These are phyloP conservation scores for Apostichopus parvimensis DNA, from an alignment of 35 echinoderm and acorn worm species.

Conservation along the genomic window DNA sequence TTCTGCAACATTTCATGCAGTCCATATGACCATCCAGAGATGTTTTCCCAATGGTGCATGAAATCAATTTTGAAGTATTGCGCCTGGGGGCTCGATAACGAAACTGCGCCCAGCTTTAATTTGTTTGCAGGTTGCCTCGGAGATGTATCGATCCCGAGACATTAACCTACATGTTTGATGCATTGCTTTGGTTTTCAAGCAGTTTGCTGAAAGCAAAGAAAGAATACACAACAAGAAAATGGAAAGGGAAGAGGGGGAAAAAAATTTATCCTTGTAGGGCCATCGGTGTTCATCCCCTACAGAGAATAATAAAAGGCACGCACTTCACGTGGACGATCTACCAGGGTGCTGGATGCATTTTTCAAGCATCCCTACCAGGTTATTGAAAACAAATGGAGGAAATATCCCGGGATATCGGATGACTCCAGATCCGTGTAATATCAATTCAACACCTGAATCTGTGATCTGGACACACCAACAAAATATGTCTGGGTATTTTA, in stretches of 20 bases:
- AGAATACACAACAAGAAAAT: neutral
- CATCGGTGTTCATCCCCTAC: slow-evolving; percentile 21
- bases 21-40: slow-evolving; percentile 15
- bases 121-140: slow-evolving; percentile 45
- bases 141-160: slow-evolving; percentile 33
- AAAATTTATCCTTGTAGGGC: neutral
- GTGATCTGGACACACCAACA: neutral
- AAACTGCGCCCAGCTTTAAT: slow-evolving; percentile 35
- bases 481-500: neutral
- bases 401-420: slow-evolving; percentile 33
- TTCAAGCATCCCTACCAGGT: slow-evolving; percentile 15
- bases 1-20: slow-evolving; percentile 39
- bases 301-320: neutral
- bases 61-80: slow-evolving; percentile 48
- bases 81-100: neutral
- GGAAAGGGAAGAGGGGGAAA: neutral
- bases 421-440: neutral
- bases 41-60: slow-evolving; percentile 34
- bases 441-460: neutral
- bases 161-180: slow-evolving; percentile 52
- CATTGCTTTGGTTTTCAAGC: slow-evolving; percentile 48
- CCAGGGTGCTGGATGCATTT: neutral
- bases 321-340: slow-evolving; percentile 2
- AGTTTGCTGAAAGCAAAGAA: slow-evolving; percentile 31
- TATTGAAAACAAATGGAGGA: slow-evolving; percentile 22